Conservation (phyloP, 2,888 invertebrate species). For the Axea sp. region DNA sequence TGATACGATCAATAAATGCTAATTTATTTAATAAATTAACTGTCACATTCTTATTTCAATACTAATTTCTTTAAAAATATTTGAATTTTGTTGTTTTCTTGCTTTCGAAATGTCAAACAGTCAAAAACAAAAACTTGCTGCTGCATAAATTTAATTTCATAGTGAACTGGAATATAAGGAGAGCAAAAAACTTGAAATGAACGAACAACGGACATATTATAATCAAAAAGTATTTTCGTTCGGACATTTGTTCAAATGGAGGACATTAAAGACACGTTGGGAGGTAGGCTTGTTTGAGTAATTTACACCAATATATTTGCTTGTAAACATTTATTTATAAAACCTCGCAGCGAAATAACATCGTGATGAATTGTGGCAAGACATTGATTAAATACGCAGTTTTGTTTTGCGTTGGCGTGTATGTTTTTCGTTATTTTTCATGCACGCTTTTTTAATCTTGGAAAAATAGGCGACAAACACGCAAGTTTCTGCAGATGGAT, state of each 20-base stretch:
- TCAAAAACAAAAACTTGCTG: background rate
- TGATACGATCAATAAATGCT: no score
- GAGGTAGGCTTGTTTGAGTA: slow-evolving; percentile 7
- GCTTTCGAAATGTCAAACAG: background rate
- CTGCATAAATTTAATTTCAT: no score
- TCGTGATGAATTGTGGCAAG: background rate
- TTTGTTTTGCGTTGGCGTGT: slow-evolving; percentile 3
- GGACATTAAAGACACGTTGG: background rate
- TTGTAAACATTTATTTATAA: background rate
- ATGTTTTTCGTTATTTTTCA: slow-evolving; percentile 5
- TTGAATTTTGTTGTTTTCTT: no score
- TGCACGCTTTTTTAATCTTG: slow-evolving; percentile 1
- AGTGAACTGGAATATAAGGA: no score
- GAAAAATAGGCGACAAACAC: slow-evolving; percentile 36
- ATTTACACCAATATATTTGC: background rate
- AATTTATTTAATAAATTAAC: no score
- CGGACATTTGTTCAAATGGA: background rate
- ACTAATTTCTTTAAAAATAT: no score
- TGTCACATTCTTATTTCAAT: no score
- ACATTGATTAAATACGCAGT: slow-evolving; percentile 1
- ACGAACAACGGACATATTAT: no score
- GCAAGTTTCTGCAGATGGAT: slow-evolving; percentile 16
- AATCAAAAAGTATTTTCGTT: no score
- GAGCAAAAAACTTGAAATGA: no score
- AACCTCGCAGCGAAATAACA: background rate